Conservation (phyloP, 2,797 vertebrate genomes). For the Alcedo quadribrachys region DNA sequence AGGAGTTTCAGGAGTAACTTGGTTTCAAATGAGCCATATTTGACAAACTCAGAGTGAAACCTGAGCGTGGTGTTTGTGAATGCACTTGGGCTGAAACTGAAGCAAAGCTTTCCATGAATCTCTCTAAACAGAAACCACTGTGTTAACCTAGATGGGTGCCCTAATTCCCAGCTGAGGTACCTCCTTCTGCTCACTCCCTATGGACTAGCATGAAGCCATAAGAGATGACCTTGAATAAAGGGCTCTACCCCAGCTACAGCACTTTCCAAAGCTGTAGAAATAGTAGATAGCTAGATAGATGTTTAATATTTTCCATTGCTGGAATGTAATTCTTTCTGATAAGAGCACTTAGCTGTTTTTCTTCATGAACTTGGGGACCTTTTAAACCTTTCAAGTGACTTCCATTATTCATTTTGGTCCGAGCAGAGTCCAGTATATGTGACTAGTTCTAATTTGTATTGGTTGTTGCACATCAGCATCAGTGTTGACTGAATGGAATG, state of each 20-base stretch:
- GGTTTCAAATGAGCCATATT: conserved; percentile 8
- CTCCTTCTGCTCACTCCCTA: background rate
- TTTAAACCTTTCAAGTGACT: background rate
- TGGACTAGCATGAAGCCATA: background rate
- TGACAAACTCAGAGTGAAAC: conserved; percentile 58
- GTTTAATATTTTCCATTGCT: background rate
- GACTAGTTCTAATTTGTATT: background rate
- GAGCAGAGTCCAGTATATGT: background rate
- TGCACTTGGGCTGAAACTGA: conserved; percentile 46
- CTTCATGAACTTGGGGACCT: background rate
- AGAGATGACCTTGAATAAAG: background rate
- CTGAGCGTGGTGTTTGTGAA: background rate
- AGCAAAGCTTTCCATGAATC: conserved; percentile 52
- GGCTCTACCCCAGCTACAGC: background rate
- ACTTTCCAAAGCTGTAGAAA: background rate
- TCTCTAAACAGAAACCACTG: background rate
- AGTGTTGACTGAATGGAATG: background rate
- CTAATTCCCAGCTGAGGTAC: background rate
- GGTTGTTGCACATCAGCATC: background rate
- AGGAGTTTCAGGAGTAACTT: conserved; percentile 32
- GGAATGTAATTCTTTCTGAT: background rate
- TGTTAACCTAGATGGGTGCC: conserved; percentile 17
- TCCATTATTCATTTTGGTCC: background rate
- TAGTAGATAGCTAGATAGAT: background rate
- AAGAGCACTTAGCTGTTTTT: background rate